Evolutionary conservation across 2,888 invertebrate genomes (phyloP).

Genomic region (Paralinhomoeus sp.): DNA sequence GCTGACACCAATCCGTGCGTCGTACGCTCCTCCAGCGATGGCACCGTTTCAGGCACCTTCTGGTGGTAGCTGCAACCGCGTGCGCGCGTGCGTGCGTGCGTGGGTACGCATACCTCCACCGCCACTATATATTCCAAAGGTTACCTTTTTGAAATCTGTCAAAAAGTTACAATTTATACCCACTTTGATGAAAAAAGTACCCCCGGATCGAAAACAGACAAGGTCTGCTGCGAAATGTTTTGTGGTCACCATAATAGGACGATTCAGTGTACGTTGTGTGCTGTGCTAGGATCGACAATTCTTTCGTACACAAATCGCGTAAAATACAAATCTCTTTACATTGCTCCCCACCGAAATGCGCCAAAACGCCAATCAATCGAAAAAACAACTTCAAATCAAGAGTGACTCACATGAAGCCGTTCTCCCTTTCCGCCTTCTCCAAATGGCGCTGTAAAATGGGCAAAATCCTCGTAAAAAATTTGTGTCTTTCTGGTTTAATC

Average conservation of each 20-base stretch:
- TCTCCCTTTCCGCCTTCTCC: slow-evolving; percentile 42
- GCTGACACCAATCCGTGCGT: slow-evolving; percentile 40
- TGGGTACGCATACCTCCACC: too few species aligned
- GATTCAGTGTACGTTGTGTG: too few species aligned
- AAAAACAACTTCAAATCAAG: not conserved
- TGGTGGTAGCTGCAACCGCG: slow-evolving; percentile 43
- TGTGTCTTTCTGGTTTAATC: slow-evolving; percentile 38
- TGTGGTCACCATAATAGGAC: too few species aligned
- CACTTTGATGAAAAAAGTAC: too few species aligned
- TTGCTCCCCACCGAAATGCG: not conserved
- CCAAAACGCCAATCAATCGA: not conserved
- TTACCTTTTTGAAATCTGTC: too few species aligned
- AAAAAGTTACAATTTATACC: too few species aligned
- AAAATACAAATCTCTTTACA: not conserved
- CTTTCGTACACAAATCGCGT: not conserved
- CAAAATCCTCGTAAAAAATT: slow-evolving; percentile 38
- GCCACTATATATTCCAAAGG: too few species aligned
- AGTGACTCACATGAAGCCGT: slow-evolving; percentile 39
- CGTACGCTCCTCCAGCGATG: slow-evolving; percentile 36
- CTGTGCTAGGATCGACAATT: too few species aligned
- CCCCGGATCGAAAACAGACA: too few species aligned
- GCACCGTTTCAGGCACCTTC: slow-evolving; percentile 37
- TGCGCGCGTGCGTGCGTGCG: too few species aligned
- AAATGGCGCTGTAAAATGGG: slow-evolving; percentile 37
- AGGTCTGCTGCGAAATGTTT: too few species aligned